Percentiles rank a stretch among this genome's conserved stretches.
phyloP scores from a whole-genome alignment of 2,888 invertebrate species.

The Apodemia mormo region DNA sequence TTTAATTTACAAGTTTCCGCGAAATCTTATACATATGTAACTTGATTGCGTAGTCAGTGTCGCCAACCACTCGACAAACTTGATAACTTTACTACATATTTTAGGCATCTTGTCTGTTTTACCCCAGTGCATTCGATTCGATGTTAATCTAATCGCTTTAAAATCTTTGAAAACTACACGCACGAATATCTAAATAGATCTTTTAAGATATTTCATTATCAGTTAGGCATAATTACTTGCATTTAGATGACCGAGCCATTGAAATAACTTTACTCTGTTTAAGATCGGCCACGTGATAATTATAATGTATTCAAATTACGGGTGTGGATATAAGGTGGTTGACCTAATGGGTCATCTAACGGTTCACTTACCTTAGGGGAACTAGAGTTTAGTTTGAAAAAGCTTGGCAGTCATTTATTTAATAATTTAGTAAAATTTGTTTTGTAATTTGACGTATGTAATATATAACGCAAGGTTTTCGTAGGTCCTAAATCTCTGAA shows the following conservation, averaged over 20 bases:
- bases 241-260: constrained; percentile 42
- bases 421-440: neutral
- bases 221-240: constrained; percentile 48
- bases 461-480: too few relatives aligned
- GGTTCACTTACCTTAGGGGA: constrained; percentile 20
- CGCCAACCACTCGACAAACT: too few relatives aligned
- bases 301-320: constrained; percentile 40
- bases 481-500: too few relatives aligned
- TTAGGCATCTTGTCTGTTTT: constrained; percentile 9
- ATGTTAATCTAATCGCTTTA: constrained; percentile 50
- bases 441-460: too few relatives aligned
- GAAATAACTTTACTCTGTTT: constrained; percentile 48
- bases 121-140: constrained; percentile 47
- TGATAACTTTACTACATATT: neutral
- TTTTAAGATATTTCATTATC: constrained; percentile 47
- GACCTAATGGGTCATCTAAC: constrained; percentile 36
- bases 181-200: constrained; percentile 55
- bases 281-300: constrained; percentile 37
- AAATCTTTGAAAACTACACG: constrained; percentile 57
- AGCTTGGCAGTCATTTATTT: neutral
- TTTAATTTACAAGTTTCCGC: too few relatives aligned
- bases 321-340: constrained; percentile 37
- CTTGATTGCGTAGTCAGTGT: too few relatives aligned
- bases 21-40: too few relatives aligned
- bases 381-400: neutral